Base-by-base conservation (phyloP, 2,888 invertebrate genomes). In the Autographa pulchrina region DNA sequence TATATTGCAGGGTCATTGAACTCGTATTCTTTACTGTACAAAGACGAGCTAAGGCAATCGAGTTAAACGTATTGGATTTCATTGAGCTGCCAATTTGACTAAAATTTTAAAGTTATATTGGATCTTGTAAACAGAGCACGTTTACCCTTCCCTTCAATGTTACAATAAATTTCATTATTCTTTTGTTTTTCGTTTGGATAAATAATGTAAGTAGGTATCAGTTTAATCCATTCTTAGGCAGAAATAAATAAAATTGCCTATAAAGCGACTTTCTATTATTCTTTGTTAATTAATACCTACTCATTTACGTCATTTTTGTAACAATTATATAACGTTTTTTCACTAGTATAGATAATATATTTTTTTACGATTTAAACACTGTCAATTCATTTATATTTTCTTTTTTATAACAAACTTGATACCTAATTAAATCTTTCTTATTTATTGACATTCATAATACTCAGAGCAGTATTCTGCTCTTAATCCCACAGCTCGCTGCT, bases 61-160 rank as follows among this genome's bases (percentile, higher is more conserved):
- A 48, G 48, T 48, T 48, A 48, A 48, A 48, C 48, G n/a, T 48
- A 48, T 48, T 48, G 48, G 48, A 48, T 48, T 48, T 48, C 48
- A 48, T n/a, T 48, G 48, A 6, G 48, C 48, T 48, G n/a, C 48
- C 48, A 48, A 48, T 48, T 48, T 48, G 48, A 48, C 48, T 48
- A 48, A 48, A n/a, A n/a, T 48, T 48, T 48, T 48, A 65, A 52
- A 48, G 54, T 35, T 48, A 52, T 32, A 48, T 64, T 64, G 48
- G 48, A 48, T 48, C 48, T 48, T 48, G 48, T 48, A 48, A 48
- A 48, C 48, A 48, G 48, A 48, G 48, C 48, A 48, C 48, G 48
- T 48, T 48, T 48, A n/a, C 48, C 48, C 48, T 48, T 48, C n/a
- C 48, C n/a, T 48, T 48, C 48, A 8, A 48, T n/a, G n/a, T 48